Conservation (phyloP, 2,113 vertebrate species). For the Eulemur rufifrons region DNA sequence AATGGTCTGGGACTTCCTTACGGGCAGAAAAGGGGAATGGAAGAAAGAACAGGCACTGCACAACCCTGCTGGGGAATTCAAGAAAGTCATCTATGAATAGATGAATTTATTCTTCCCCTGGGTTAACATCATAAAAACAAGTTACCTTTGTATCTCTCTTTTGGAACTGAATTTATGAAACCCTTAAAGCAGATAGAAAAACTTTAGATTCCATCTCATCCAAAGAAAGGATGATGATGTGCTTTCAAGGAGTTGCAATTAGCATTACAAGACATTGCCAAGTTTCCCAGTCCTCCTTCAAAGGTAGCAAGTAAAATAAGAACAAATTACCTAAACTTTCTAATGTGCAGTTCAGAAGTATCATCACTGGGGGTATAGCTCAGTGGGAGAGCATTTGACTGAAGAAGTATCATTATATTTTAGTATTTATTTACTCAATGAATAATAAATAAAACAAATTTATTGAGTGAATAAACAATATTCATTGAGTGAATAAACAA, state of each 20-base stretch:
- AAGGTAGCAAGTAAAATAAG: conserved; percentile 50
- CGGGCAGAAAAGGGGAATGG: accelerated
- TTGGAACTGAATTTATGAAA: conserved; percentile 53
- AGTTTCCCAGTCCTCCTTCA: conserved; percentile 47
- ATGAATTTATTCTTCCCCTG: neutral
- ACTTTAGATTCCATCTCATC: conserved; percentile 77
- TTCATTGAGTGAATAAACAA: neutral
- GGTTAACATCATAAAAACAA: neutral
- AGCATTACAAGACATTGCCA: conserved; percentile 76
- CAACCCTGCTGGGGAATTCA: neutral
- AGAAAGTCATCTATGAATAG: neutral
- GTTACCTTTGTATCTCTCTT: conserved; percentile 60
- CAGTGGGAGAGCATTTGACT: no score
- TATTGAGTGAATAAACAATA: neutral
- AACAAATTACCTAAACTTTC: neutral
- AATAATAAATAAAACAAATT: neutral
- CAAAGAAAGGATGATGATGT: conserved; percentile 76
- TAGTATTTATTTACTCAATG: neutral
- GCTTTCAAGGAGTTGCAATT: conserved; percentile 71
- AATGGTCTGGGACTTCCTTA: neutral
- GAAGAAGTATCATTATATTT: neutral
- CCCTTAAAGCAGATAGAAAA: conserved; percentile 82
- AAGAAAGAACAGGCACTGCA: accelerated
- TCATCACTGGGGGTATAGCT: neutral
- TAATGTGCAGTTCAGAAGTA: neutral